Percentiles rank a stretch among this genome's conserved stretches.
These are phyloP conservation scores for Agrotis ipsilon DNA, from an alignment of 2,888 invertebrate species.

Conservation along the genomic window DNA sequence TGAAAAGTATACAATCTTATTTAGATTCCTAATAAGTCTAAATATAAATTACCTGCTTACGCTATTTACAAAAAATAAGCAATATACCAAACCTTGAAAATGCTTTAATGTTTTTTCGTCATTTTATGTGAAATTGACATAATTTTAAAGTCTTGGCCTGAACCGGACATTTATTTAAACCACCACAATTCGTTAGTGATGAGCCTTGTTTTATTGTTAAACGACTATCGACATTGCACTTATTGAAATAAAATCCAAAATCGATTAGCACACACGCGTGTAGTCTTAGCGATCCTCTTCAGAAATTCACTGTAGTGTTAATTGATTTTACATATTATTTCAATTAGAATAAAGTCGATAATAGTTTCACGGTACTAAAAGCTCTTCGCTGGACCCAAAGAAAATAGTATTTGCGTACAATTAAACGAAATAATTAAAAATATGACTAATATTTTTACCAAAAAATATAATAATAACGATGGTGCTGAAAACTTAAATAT, in stretches of 20 bases:
- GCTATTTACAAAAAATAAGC: conserved; percentile 23
- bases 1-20: conserved; percentile 22
- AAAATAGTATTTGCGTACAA: conserved; percentile 6
- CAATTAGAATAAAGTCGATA: no score
- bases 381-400: neutral
- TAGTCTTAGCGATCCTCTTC: no score
- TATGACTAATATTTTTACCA: neutral
- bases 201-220: no score
- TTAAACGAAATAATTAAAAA: neutral
- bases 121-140: neutral
- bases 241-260: no score
- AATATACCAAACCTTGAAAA: conserved; percentile 14
- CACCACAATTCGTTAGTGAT: neutral
- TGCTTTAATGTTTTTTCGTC: conserved; percentile 12
- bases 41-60: conserved; percentile 22
- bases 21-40: conserved; percentile 10
- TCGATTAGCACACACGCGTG: no score
- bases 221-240: no score
- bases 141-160: conserved; percentile 1
- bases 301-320: no score
- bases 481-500: conserved; percentile 40
- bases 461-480: neutral
- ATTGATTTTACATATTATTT: no score
- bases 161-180: neutral
- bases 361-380: no score